Evolutionary conservation across 2,113 vertebrate genomes (phyloP).

Genomic region (Stercorarius parasiticus): DNA sequence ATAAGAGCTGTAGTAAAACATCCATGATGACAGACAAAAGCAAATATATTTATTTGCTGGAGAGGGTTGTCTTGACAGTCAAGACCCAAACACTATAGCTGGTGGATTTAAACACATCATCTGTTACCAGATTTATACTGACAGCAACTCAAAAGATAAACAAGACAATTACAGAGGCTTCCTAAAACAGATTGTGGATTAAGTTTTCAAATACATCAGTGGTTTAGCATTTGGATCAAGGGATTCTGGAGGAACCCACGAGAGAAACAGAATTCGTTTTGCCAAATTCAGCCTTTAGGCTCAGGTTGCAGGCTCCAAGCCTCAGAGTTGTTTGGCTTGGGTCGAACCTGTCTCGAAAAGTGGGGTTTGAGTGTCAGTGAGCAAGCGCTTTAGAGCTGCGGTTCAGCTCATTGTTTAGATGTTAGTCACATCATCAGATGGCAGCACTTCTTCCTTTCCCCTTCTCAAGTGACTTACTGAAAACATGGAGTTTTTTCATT

Average conservation of each 20-base stretch:
- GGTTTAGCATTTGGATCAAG: neutral
- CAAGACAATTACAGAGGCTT: neutral
- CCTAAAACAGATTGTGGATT: neutral
- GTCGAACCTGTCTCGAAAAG: neutral
- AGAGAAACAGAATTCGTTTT: neutral
- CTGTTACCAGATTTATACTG: neutral
- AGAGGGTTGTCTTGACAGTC: neutral
- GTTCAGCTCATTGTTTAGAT: neutral
- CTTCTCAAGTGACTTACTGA: neutral
- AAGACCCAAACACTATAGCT: neutral
- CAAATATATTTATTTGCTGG: neutral
- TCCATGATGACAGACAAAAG: neutral
- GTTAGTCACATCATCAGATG: neutral
- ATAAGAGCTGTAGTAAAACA: neutral
- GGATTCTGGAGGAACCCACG: neutral
- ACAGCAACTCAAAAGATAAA: neutral
- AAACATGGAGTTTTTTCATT: neutral
- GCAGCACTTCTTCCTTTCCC: neutral
- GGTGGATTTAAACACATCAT: neutral
- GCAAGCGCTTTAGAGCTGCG: neutral
- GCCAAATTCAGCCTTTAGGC: neutral
- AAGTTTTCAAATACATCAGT: neutral
- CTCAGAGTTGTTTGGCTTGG: neutral
- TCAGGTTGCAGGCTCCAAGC: neutral
- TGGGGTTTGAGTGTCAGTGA: neutral